Base-by-base conservation (phyloP, 2,888 invertebrate species). In the Caenorhabditis virilis region DNA sequence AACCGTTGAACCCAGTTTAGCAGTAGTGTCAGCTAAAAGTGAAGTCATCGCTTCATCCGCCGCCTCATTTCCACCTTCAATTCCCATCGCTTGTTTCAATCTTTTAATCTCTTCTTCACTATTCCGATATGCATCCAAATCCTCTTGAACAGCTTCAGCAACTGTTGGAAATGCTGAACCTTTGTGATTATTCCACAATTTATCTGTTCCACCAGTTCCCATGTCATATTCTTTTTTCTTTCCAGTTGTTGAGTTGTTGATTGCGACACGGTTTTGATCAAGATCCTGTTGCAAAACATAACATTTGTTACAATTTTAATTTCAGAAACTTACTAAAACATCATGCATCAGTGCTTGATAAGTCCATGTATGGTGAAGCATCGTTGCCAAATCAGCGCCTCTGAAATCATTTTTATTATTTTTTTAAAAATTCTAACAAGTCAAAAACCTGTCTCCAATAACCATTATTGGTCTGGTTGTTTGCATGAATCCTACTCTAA, bases 321-420 rank as follows among this genome's bases (percentile, higher is more conserved):
- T 22, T 36, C 5, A n/a, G 2, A 38, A 57, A 58, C 78, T 53
- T 53, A 84, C 85, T 56, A 98, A 85, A 4, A 97, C 91, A 87
- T 99, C 98, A 85, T 98, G 97, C 23, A 93, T 90, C 53, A 99
- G 86, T 1, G 98, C 97, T 85, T 99, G 98, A 85, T 99, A 99
- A 0, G 97, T 98, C 98, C 98, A 99, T 0, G 98, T 95, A 85
- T 99, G 98, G 87, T 97, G 97, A 62, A 99, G 86, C 23, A 95
- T 95, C 39, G 97, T 98, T 1, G 95, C 95, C 89, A 99, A 63
- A 62, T 80, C 82, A 7, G 77, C 62, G 9, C 69, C 58, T 0
- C 67, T 56, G 35, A 36, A 56, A 33, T 45, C 16, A n/a, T 36
- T 36, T 4, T 36, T 4, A 4, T 3, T 22, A 18, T 41, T 41